Evolutionary conservation across 1,140 invertebrate species (phyloP).

Genomic region (Schmidtea mediterranea): DNA sequence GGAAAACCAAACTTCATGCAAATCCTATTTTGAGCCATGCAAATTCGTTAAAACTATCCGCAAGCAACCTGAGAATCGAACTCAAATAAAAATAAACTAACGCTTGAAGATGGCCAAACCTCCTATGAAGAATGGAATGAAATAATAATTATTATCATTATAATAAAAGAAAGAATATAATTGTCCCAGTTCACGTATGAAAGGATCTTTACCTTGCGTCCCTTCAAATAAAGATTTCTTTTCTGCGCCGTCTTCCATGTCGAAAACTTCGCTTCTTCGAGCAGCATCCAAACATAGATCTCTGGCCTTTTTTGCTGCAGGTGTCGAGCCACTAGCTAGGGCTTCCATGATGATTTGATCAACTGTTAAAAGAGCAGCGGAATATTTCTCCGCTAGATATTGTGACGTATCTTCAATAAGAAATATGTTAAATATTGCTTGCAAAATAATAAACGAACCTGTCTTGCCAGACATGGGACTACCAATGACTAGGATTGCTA

Average conservation of each 20-base stretch:
- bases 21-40: no score
- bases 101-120: background rate
- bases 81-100: no score
- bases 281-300: conserved; percentile 23
- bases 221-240: no score
- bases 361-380: conserved; percentile 21
- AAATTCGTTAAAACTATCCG: no score
- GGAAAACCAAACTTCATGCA: no score
- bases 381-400: conserved; percentile 24
- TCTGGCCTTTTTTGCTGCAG: conserved; percentile 16
- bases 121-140: background rate
- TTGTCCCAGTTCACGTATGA: background rate
- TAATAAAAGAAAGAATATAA: background rate
- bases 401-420: no score
- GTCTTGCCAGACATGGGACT: conserved; percentile 19
- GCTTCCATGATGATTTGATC: conserved; percentile 23
- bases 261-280: conserved; percentile 11
- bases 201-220: no score
- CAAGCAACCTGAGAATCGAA: no score
- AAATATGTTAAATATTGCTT: no score
- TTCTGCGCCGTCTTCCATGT: conserved; percentile 17
- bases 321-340: conserved; percentile 20
- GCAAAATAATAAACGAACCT: background rate
- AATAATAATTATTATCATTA: background rate
- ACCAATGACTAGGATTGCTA: conserved; percentile 24